These are phyloP conservation scores for Lepidurus arcticus DNA, from an alignment of 1,140 invertebrate genomes.

Conservation along the genomic window DNA sequence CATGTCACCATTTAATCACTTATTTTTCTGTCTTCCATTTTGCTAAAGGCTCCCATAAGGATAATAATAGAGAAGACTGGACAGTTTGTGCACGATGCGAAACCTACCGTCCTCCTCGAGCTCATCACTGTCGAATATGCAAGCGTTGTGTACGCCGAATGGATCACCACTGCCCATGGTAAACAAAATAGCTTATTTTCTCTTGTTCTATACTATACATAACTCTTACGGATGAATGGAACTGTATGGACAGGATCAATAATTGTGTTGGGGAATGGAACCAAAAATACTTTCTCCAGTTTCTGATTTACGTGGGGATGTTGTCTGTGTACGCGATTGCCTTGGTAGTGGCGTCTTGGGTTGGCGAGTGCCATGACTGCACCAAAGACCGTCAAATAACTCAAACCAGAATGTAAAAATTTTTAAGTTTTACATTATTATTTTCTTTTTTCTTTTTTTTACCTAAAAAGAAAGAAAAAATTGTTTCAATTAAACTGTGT, in stretches of 20 bases:
- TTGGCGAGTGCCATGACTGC: slow-evolving; percentile 64
- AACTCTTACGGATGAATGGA: not conserved
- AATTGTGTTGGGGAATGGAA: slow-evolving; percentile 91
- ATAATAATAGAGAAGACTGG: slow-evolving; percentile 63
- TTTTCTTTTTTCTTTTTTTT: slow-evolving; percentile 26
- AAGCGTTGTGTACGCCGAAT: slow-evolving; percentile 76
- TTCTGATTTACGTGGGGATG: slow-evolving; percentile 70
- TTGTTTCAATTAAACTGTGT: too few species aligned
- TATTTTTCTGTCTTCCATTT: not conserved
- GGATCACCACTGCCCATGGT: slow-evolving; percentile 88
- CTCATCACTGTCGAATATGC: slow-evolving; percentile 77
- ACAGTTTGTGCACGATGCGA: slow-evolving; percentile 78
- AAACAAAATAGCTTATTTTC: slow-evolving; percentile 36
- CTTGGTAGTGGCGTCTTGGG: slow-evolving; percentile 67
- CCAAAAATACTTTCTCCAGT: slow-evolving; percentile 91
- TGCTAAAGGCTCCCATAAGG: slow-evolving; percentile 35
- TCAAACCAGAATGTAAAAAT: slow-evolving; percentile 68
- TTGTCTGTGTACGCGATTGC: slow-evolving; percentile 62
- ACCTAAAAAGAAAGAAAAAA: too few species aligned
- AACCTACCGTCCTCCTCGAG: slow-evolving; percentile 59
- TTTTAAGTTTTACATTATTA: slow-evolving; percentile 27
- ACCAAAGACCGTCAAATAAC: slow-evolving; percentile 60
- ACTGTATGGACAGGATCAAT: slow-evolving; percentile 64
- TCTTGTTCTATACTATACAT: slow-evolving; percentile 26
- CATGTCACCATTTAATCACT: not conserved